phyloP scores from a whole-genome alignment of 23 tunicate species.

The Trididemnum nubilum region DNA sequence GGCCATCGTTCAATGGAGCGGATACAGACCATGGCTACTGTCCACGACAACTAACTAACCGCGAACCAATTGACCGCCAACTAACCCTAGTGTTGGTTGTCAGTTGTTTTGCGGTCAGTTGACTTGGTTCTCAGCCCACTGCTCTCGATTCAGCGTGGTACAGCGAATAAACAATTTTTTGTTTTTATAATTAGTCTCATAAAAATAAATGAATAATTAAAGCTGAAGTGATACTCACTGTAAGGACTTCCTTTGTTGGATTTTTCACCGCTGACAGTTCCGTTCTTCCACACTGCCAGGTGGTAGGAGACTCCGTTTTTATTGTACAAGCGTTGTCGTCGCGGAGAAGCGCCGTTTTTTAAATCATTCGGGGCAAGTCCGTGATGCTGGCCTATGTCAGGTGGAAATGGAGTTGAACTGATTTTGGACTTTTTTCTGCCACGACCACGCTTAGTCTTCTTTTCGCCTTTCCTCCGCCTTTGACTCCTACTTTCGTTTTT shows the following conservation, averaged over 20 bases:
- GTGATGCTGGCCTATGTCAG: background rate
- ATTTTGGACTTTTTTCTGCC: background rate
- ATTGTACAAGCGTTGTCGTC: constrained; percentile 27
- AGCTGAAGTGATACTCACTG: too few relatives aligned
- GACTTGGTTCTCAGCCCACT: too few relatives aligned
- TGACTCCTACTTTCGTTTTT: background rate
- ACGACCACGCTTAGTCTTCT: background rate
- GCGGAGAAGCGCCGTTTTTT: background rate
- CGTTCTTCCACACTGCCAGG: constrained; percentile 36
- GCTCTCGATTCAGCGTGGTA: too few relatives aligned
- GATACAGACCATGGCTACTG: too few relatives aligned
- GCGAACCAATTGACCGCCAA: too few relatives aligned
- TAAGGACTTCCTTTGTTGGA: constrained; percentile 12
- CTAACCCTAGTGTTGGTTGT: too few relatives aligned
- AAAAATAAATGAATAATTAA: too few relatives aligned
- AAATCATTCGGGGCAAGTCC: background rate
- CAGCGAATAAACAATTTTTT: too few relatives aligned
- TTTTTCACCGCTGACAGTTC: constrained; percentile 36
- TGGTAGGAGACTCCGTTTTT: constrained; percentile 33
- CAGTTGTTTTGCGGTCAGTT: too few relatives aligned
- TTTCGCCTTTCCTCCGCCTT: constrained; percentile 1
- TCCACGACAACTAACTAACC: too few relatives aligned
- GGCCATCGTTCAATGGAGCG: too few relatives aligned
- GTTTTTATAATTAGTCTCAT: too few relatives aligned
- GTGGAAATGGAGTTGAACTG: background rate